These are phyloP conservation scores for Ormyrus labotus DNA, from an alignment of 2,888 invertebrate species.

Conservation along the genomic window DNA sequence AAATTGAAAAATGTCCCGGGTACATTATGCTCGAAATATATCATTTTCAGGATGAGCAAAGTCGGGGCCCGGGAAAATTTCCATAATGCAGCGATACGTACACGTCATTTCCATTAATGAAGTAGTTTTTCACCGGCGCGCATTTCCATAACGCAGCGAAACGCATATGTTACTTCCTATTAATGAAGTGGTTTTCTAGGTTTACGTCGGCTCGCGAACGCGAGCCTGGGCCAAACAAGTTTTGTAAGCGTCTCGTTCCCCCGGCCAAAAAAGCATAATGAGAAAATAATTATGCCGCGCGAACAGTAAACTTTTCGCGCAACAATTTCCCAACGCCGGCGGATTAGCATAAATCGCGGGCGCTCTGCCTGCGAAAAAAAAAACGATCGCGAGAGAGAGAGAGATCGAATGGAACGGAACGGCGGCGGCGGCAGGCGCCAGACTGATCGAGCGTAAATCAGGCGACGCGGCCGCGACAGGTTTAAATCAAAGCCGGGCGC, in stretches of 20 bases:
- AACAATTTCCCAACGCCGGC: constrained; percentile 26
- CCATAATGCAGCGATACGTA: constrained; percentile 32
- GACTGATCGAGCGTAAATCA: constrained; percentile 54
- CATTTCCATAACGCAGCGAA: constrained; percentile 32
- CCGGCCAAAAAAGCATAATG: not conserved
- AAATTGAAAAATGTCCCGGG: not conserved
- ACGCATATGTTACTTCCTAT: constrained; percentile 21
- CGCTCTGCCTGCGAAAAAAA: too few species aligned
- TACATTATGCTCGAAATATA: constrained; percentile 34
- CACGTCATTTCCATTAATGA: constrained; percentile 47
- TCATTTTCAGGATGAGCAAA: constrained; percentile 32
- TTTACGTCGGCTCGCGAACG: constrained; percentile 2
- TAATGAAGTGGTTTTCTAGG: constrained; percentile 44
- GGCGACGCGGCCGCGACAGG: constrained; percentile 46
- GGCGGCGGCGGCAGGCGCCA: constrained; percentile 37
- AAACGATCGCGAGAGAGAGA: not conserved
- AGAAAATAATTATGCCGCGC: constrained; percentile 32
- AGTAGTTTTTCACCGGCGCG: constrained; percentile 35
- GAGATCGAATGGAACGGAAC: not conserved
- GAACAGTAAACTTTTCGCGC: constrained; percentile 26
- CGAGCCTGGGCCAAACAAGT: constrained; percentile 30
- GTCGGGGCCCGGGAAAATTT: constrained; percentile 20
- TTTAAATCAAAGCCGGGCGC: constrained; percentile 47
- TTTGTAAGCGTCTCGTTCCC: not conserved
- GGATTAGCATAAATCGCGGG: constrained; percentile 40